Base-by-base conservation (phyloP, 2,888 invertebrate genomes). In the Phrixothrix hirtus region DNA sequence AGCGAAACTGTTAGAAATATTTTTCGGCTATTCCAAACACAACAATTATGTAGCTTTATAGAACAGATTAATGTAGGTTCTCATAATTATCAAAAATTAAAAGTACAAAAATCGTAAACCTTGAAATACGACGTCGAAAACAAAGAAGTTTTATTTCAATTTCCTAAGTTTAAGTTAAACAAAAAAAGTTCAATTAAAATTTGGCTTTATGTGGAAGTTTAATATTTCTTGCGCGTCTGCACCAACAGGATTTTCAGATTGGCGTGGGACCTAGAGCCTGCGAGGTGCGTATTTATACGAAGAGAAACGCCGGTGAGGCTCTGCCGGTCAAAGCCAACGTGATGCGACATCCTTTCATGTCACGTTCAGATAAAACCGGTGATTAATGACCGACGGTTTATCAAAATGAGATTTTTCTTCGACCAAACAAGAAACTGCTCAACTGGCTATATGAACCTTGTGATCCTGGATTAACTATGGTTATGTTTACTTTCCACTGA, bases 301-400 rank as follows among this genome's bases (percentile, higher is more conserved):
- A 34, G 49, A 53, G 45, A 29, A 55, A 47, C 61, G 58, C 60
- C 64, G 64, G 65, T 62, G 63, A 62, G 65, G 62, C 59, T 58
- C 58, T 56, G 52, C 55, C 67, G 67, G 65, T 66, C 66, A 64
- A 64, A 63, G 65, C 61, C 58, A 62, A 67, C 65, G 66, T 66
- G 69, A 70, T 64, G 67, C 65, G 67, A 70, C 70, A 68, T 70
- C 73, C 70, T 72, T 73, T 71, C 70, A 71, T 64, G 72, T 73
- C 73, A 72, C 71, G 73, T 71, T 66, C 69, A 70, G 72, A 71
- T 72, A 72, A 72, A 72, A 70, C 70, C 66, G 54, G 70, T 73
- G 73, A 73, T 74, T 73, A 74, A 74, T 74, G 71, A 65, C 65
- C 64, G 64, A 58, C 64, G 66, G 73, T 73, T 71, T 70, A 72